Base-by-base conservation (phyloP, 1,140 invertebrate species). In the Cotesia typhae region DNA sequence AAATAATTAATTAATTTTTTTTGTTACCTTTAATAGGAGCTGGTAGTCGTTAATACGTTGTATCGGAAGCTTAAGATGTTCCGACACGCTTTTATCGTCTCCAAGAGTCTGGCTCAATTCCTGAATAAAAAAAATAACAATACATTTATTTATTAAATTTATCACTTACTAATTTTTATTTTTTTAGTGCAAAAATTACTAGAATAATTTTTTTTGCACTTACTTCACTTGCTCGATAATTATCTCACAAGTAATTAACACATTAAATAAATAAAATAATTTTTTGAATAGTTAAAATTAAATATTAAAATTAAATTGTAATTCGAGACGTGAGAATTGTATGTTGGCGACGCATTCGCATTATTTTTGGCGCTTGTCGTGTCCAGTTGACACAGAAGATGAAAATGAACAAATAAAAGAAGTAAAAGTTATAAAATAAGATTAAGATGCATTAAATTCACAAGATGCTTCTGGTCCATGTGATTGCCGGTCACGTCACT, bases 31-130 rank as follows among this genome's bases (percentile, higher is more conserved):
- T 57, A 99, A 89, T 53, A 98, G 90, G 77, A 97, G 92, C 87
- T 98, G 95, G 86, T 98, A 99, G 89, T 98, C 96, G 91, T 96
- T 97, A 81, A 99, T 96, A 78, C 96, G 91, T 89, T 98, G 95
- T 82, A 97, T 93, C 65, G 97, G 96, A 81, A 97, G 91, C 83
- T 97, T 96, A 68, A 98, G 89, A 86, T 98, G 95, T 82, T 97
- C 95, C 71, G 91, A 88, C 73, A 98, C 90, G 72, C 90, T 92
- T 87, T 96, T 96, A 82, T 96, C 95, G 91, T 97, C 96, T 77
- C 93, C 92, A 75, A 96, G 90, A 82, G 91, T 92, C 78, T 92
- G 90, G 82, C 95, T 94, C 85, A 95, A 90, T 78, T 94, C 92
- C 96, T 98, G 87, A 53, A 89, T 82, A 78, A 80, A 82, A 79